These are phyloP conservation scores for Trematocara nigrifrons DNA, from an alignment of 2,113 vertebrate genomes.

Conservation along the genomic window DNA sequence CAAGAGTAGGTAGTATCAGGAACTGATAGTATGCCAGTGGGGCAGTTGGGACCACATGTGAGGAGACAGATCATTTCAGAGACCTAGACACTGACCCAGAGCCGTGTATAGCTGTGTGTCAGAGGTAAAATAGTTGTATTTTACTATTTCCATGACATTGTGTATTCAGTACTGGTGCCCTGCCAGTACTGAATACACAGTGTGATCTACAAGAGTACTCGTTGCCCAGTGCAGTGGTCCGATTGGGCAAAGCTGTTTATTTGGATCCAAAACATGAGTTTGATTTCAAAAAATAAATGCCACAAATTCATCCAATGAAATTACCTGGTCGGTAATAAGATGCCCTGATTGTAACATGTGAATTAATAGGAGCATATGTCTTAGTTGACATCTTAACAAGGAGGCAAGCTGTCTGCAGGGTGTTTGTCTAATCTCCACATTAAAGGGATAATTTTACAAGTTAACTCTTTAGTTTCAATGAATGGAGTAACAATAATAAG, in stretches of 20 bases:
- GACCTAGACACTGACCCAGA: not conserved
- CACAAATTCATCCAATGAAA: not conserved
- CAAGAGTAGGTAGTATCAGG: not conserved
- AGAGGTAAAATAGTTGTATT: not conserved
- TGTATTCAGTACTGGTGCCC: not conserved
- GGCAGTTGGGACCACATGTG: not conserved
- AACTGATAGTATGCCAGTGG: accelerated
- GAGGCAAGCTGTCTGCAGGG: not conserved
- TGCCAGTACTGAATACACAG: not conserved
- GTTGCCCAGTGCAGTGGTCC: not conserved
- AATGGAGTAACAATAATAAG: not conserved
- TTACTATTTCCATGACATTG: not conserved
- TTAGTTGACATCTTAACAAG: not conserved
- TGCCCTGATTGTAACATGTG: not conserved
- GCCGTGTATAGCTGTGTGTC: not conserved
- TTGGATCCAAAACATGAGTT: not conserved
- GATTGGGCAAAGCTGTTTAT: accelerated
- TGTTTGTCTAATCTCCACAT: not conserved
- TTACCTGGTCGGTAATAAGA: not conserved
- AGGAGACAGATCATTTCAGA: not conserved
- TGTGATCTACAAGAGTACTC: not conserved
- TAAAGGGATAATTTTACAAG: not conserved
- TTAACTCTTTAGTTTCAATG: not conserved
- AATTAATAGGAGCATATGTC: not conserved
- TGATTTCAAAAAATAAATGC: not conserved